phyloP scores from a whole-genome alignment of 2,797 vertebrate genomes.

The Lates japonicus region DNA sequence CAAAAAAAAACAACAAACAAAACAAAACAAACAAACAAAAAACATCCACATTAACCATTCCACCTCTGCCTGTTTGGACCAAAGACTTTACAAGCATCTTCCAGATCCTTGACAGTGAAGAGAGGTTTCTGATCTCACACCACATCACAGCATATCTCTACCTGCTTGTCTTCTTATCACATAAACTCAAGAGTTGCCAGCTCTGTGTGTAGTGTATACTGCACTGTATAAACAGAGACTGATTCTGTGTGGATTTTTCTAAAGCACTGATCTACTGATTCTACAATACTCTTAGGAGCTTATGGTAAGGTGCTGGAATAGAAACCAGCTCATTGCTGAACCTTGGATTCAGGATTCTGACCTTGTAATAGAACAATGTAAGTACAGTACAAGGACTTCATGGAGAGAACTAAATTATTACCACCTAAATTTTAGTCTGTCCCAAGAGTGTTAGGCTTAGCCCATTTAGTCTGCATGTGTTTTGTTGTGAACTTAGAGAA shows the following conservation, averaged over 20 bases:
- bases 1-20: neutral
- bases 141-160: neutral
- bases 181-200: neutral
- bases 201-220: neutral
- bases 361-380: neutral
- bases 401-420: too few species aligned
- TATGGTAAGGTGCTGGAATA: neutral
- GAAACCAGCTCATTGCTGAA: neutral
- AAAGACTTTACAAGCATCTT: conserved; percentile 9
- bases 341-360: neutral
- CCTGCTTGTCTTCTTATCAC: neutral
- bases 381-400: too few species aligned
- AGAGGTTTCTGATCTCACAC: conserved; percentile 15
- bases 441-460: too few species aligned
- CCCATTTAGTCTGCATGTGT: too few species aligned
- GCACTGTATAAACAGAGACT: neutral
- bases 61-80: neutral
- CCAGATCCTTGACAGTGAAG: neutral
- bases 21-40: neutral
- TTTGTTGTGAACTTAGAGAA: too few species aligned
- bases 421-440: too few species aligned
- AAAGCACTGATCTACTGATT: neutral
- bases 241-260: neutral
- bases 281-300: neutral
- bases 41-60: neutral